A percentile compares a stretch with the other conserved stretches of the same genome.
Conservation (phyloP, 2,113 vertebrate species). For the Pterocles gutturalis region DNA sequence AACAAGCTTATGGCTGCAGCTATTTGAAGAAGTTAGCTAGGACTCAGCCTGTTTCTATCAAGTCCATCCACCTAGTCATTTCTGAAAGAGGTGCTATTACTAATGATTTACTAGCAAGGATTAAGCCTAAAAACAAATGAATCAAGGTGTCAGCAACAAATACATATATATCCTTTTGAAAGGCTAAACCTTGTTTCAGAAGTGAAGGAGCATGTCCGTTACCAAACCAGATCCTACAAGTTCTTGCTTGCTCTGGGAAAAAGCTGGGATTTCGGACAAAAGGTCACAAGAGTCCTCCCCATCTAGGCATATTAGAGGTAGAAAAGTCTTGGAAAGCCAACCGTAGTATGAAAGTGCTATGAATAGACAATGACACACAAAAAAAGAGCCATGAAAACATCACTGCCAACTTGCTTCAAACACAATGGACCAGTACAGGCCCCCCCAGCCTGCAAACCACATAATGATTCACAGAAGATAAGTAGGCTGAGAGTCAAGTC, state of each 20-base stretch:
- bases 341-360: accelerated
- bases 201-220: background rate
- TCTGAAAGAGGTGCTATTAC: background rate
- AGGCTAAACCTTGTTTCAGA: background rate
- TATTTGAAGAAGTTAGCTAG: background rate
- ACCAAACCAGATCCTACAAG: background rate
- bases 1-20: background rate
- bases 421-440: background rate
- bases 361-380: background rate
- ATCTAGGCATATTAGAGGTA: background rate
- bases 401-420: background rate
- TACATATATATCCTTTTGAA: background rate
- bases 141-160: background rate
- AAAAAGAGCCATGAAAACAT: background rate
- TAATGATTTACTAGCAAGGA: background rate
- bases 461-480: background rate
- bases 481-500: background rate
- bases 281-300: background rate
- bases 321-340: background rate
- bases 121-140: background rate
- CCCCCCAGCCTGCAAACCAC: background rate
- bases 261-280: background rate
- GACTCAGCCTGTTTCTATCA: background rate
- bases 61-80: background rate
- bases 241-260: background rate